Evolutionary conservation across 1,140 invertebrate genomes (phyloP).

Genomic region (Panagrolaimus sp.): DNA sequence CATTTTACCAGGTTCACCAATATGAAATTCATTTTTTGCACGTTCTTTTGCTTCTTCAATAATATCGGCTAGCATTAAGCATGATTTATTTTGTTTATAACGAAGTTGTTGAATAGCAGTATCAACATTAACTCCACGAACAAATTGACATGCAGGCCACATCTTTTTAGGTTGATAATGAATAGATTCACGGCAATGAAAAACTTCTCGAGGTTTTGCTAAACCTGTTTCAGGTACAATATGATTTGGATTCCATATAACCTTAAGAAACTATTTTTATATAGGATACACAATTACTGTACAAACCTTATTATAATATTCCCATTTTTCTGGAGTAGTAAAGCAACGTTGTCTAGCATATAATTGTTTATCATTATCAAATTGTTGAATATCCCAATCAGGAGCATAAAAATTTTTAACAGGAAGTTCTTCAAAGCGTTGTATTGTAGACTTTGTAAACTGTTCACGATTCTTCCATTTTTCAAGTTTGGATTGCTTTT

Average conservation of each 20-base stretch:
- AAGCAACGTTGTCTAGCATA: slow-evolving; percentile 41
- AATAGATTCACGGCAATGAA: slow-evolving; percentile 51
- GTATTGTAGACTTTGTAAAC: slow-evolving; percentile 43
- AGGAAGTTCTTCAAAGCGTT: slow-evolving; percentile 41
- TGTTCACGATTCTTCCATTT: slow-evolving; percentile 32
- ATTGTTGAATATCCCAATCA: slow-evolving; percentile 52
- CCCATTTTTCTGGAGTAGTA: slow-evolving; percentile 57
- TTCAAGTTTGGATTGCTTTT: neutral
- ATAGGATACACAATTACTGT: neutral
- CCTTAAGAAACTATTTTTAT: slow-evolving; percentile 29
- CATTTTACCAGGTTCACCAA: slow-evolving; percentile 49
- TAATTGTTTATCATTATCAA: slow-evolving; percentile 31
- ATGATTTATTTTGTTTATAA: slow-evolving; percentile 39
- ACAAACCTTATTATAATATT: slow-evolving; percentile 56
- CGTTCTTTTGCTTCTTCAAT: slow-evolving; percentile 48
- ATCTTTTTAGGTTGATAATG: slow-evolving; percentile 52
- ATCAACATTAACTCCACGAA: slow-evolving; percentile 51
- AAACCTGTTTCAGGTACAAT: slow-evolving; percentile 56
- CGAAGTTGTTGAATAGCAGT: slow-evolving; percentile 50
- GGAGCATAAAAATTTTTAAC: slow-evolving; percentile 56
- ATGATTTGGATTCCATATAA: slow-evolving; percentile 54
- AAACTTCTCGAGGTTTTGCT: slow-evolving; percentile 52
- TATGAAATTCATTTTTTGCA: slow-evolving; percentile 50
- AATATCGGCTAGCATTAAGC: slow-evolving; percentile 42
- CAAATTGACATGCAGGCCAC: slow-evolving; percentile 51